Base-by-base conservation (phyloP, 2,113 vertebrate species). In the Melanostigma gelatinosum region DNA sequence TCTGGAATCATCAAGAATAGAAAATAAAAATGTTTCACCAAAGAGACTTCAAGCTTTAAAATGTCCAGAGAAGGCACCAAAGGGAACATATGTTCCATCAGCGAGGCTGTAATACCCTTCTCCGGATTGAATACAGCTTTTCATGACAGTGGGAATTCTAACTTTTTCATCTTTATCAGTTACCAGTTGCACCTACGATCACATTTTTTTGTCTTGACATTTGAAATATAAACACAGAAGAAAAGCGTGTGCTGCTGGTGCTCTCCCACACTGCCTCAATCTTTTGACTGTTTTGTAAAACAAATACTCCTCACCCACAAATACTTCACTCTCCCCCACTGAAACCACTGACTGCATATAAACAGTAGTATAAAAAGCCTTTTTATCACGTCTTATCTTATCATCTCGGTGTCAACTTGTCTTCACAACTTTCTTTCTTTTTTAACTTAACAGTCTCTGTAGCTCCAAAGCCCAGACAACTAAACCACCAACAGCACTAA, bases 211-310 rank as follows among this genome's bases (percentile, higher is more conserved):
- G 12, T 15, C 8, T 32, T 87, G 52, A 73, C 55, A 54, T 81
- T 62, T 61, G 4, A 42, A 71, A 74, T 65, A 61, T 10, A 48
- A 48, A 15, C 12, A 32, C 22, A 68, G 6, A 46, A 38, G 22
- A 63, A 46, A 29, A 4, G 8, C 22, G n/a, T 46, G 9, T 80
- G 46, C 34, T 63, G 70, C 46, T 12, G n/a, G 20, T 0, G 29
- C 68, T 72, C 61, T 24, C 52, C 13, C 71, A 71, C 64, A 18
- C 32, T 4, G 46, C 27, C 2, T 0, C 16, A 46, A 55, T 57
- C 74, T 29, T 75, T 76, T 12, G 20, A 82, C 50, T 29, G 62
- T 74, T 83, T 79, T 76, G 27, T 62, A 58, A 84, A 85, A 70
- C 20, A 77, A 80, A 64, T 57, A 63, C 61, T 61, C 57, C 58